Evolutionary conservation across 2,113 vertebrate species (phyloP), one percentile per base, ranked within the genome.

Genomic region (Panurus biarmicus): DNA sequence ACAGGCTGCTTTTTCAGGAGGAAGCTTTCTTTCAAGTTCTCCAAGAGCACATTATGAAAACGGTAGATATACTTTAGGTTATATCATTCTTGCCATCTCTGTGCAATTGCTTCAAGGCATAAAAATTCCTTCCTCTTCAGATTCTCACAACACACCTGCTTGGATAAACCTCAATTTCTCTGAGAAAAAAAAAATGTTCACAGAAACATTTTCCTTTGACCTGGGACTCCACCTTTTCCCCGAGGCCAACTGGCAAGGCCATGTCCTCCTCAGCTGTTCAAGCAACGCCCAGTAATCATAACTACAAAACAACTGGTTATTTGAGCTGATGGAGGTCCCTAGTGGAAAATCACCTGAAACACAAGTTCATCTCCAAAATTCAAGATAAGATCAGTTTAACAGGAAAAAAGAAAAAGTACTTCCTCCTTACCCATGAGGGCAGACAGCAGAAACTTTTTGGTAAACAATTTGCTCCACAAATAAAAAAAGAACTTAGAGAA

Each of bases 291-390:
- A 79, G 56, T 70, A 77, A 83, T 93, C 71, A 66, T 26, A 95
- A 74, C 16, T 62, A 72, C 72, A 80, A 79, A 96, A 69, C 33
- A 77, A 85, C 53, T 53, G 40, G 22, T 95, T 95, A 87, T 71
- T 76, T 87, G 82, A 76, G 85, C 90, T 81, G 57, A 93, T 80
- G 89, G 95, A 97, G 95, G 90, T 96, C 97, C 95, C 98, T 97
- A 97, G 96, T 95, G 97, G 97, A 95, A 97, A 96, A 62, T 24
- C 31, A 88, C 85, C 66, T 97, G 89, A 96, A 97, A 87, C 94
- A 95, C 96, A 96, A 45, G 44, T 67, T 87, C 58, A 56, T 25
- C 35, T 90, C 44, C 44, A 29, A 74, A 92, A 62, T 23, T 53
- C 29, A 36, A 38, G 86, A 50, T 78, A 74, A 76, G 47, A 66